Evolutionary conservation across 2,113 vertebrate genomes (phyloP).

Genomic region (Muscicapa adusta): DNA sequence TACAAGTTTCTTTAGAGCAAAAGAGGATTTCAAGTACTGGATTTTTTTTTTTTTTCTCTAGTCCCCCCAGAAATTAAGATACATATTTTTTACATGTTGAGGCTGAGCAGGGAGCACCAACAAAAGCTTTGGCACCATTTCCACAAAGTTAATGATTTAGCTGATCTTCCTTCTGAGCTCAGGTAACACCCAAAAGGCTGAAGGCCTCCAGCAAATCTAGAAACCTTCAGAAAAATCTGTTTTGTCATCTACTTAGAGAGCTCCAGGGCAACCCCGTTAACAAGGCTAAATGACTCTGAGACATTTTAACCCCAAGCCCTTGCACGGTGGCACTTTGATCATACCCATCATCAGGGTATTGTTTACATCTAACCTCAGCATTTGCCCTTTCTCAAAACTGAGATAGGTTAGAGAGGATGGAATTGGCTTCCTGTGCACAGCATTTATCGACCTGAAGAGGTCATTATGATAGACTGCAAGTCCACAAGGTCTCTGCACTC

Average conservation of each 20-base stretch:
- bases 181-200: not conserved
- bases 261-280: not conserved
- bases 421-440: not conserved
- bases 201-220: not conserved
- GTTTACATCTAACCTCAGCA: slow-evolving; percentile 1
- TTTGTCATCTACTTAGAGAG: not conserved
- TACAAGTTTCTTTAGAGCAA: not conserved
- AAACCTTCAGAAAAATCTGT: not conserved
- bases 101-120: not conserved
- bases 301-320: not conserved
- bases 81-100: not conserved
- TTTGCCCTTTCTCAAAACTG: not conserved
- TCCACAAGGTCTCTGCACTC: not conserved
- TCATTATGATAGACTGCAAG: slow-evolving; percentile 11
- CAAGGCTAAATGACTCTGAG: not conserved
- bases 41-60: not conserved
- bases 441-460: not conserved
- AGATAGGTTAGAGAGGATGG: not conserved
- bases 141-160: not conserved
- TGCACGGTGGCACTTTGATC: not conserved
- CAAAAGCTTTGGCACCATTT: not conserved
- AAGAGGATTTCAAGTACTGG: not conserved
- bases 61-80: not conserved
- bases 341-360: not conserved
- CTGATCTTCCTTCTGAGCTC: not conserved